These are phyloP conservation scores for Drosophila leontia DNA, from an alignment of 1,140 invertebrate genomes.

Conservation along the genomic window DNA sequence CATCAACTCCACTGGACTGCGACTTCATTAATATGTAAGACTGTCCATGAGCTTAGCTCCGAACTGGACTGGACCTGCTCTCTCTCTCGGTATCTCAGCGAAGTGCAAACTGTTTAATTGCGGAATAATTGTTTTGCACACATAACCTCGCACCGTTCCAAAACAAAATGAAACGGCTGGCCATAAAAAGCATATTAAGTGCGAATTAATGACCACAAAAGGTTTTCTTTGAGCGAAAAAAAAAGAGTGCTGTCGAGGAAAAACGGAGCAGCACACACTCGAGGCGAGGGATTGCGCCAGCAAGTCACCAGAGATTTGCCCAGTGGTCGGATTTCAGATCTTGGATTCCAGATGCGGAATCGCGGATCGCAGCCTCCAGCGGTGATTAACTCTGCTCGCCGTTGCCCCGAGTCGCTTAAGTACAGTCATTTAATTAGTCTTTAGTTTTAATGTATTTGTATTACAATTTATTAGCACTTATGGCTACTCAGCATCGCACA, in stretches of 20 bases:
- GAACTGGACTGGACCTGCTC: slow-evolving; percentile 38
- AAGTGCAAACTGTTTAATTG: slow-evolving; percentile 84
- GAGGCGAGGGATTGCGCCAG: slow-evolving; percentile 55
- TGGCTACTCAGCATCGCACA: slow-evolving; percentile 42
- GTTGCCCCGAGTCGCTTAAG: slow-evolving; percentile 64
- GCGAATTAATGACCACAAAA: slow-evolving; percentile 84
- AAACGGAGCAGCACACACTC: slow-evolving; percentile 43
- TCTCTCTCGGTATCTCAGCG: slow-evolving; percentile 14
- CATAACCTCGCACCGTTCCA: slow-evolving; percentile 81
- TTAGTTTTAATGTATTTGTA: slow-evolving; percentile 83
- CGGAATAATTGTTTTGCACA: slow-evolving; percentile 84
- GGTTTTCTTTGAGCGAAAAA: slow-evolving; percentile 42
- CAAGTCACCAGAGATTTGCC: slow-evolving; percentile 54
- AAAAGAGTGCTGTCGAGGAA: slow-evolving; percentile 16
- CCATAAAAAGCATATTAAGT: slow-evolving; percentile 84
- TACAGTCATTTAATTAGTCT: slow-evolving; percentile 83
- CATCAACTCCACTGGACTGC: slow-evolving; percentile 3
- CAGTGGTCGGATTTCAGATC: slow-evolving; percentile 17
- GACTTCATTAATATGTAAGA: slow-evolving; percentile 74
- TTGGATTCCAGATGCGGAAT: slow-evolving; percentile 32
- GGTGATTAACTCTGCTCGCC: slow-evolving; percentile 66
- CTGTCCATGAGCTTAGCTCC: slow-evolving; percentile 48
- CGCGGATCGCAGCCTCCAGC: slow-evolving; percentile 42
- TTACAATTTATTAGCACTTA: slow-evolving; percentile 82
- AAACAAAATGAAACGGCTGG: slow-evolving; percentile 59